Conservation (phyloP, 2,113 vertebrate species). For the Ornithorhynchus anatinus region DNA sequence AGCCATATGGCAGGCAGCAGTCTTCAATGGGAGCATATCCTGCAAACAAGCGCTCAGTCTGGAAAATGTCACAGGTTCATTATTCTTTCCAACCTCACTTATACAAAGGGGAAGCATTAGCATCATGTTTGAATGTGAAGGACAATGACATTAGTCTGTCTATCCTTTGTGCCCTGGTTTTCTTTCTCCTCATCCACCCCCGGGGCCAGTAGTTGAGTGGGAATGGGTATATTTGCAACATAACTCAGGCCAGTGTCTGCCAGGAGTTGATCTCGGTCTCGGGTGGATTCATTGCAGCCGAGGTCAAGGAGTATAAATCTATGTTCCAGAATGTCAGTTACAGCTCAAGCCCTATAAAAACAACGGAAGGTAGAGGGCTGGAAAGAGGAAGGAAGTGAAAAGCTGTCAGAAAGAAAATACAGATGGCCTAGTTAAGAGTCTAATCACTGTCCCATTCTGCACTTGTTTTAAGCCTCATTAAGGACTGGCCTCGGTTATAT, state of each 20-base stretch:
- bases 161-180: background rate
- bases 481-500: background rate
- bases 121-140: background rate
- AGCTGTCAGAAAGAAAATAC: constrained; percentile 58
- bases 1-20: constrained; percentile 1
- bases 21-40: background rate
- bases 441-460: constrained; percentile 26
- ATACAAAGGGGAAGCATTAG: background rate
- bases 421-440: constrained; percentile 37
- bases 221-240: background rate
- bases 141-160: background rate
- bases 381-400: constrained; percentile 61
- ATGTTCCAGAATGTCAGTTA: constrained; percentile 54
- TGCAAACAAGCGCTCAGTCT: background rate
- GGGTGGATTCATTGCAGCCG: constrained; percentile 55
- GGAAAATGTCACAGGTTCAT: background rate
- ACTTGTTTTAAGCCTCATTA: constrained; percentile 15
- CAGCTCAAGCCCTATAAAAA: constrained; percentile 59
- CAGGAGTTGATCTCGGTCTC: constrained; percentile 59
- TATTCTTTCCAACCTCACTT: background rate
- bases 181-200: background rate
- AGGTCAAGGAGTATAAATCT: constrained; percentile 60
- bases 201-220: background rate
- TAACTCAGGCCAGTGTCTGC: constrained; percentile 24
- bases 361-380: constrained; percentile 42